A percentile compares a stretch with the other conserved stretches of the same genome.
Conservation (phyloP, 1,140 invertebrate genomes). For the Procambarus clarkii region DNA sequence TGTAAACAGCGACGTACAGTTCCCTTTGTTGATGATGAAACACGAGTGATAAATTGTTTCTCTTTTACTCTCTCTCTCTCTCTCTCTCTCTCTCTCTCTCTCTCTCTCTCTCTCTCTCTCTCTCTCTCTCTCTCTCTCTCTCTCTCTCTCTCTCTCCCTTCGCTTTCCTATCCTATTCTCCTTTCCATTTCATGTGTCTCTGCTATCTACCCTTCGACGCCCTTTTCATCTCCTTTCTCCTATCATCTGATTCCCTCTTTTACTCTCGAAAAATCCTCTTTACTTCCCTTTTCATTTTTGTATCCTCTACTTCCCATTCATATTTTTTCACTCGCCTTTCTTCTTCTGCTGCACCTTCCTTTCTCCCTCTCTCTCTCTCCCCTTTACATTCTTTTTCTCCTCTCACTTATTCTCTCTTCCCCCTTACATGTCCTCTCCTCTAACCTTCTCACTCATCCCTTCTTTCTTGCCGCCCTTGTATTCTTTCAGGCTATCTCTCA, state of each 20-base stretch:
- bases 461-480: background rate
- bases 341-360: background rate
- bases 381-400: background rate
- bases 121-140: background rate
- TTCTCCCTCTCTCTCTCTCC: background rate
- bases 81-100: background rate
- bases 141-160: background rate
- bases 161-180: background rate
- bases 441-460: background rate
- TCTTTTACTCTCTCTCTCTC: background rate
- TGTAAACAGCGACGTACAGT: no score
- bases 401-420: background rate
- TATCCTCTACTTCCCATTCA: no score
- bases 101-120: background rate
- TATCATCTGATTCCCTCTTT: background rate
- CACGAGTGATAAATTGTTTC: background rate
- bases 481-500: background rate
- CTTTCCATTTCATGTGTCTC: background rate
- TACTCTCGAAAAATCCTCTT: background rate
- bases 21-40: no score
- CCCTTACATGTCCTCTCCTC: background rate
- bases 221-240: no score
- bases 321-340: background rate
- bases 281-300: background rate
- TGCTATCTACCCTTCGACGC: no score